These are phyloP conservation scores for Seira sanloemensis DNA, from an alignment of 2,888 invertebrate genomes.

Conservation along the genomic window DNA sequence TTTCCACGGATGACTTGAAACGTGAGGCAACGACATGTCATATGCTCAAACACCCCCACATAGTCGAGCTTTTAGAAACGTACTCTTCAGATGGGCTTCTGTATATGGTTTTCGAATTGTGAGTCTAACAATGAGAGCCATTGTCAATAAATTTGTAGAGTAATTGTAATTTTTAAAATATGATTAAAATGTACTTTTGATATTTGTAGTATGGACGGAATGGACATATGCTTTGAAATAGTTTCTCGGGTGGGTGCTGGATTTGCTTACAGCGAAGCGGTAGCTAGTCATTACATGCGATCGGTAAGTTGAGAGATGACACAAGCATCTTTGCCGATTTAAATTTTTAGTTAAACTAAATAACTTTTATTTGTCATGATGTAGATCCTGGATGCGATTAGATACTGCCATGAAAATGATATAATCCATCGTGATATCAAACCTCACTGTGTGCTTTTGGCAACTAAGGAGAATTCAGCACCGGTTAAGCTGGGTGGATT, in stretches of 20 bases:
- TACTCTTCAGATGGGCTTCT: slow-evolving; percentile 99
- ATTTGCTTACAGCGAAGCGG: slow-evolving; percentile 99
- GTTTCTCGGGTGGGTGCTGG: slow-evolving; percentile 96
- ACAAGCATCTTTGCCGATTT: background rate
- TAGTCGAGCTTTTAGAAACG: slow-evolving; percentile 96
- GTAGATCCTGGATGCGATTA: slow-evolving; percentile 77
- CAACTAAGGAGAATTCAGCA: slow-evolving; percentile 97
- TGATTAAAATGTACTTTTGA: slow-evolving; percentile 64
- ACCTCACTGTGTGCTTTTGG: slow-evolving; percentile 96
- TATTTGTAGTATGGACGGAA: slow-evolving; percentile 95
- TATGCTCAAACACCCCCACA: slow-evolving; percentile 99
- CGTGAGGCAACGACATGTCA: slow-evolving; percentile 96
- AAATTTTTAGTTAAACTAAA: no score
- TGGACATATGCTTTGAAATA: slow-evolving; percentile 98
- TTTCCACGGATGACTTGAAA: slow-evolving; percentile 97
- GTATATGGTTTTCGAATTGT: slow-evolving; percentile 99
- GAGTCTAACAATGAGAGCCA: slow-evolving; percentile 78
- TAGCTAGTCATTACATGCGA: slow-evolving; percentile 99
- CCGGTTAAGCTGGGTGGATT: slow-evolving; percentile 98
- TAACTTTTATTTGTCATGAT: no score
- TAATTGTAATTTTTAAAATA: background rate
- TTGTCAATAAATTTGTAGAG: background rate
- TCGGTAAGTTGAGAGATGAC: slow-evolving; percentile 94
- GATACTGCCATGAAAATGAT: slow-evolving; percentile 91
- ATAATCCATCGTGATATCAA: slow-evolving; percentile 98